Conservation (phyloP, 2,113 vertebrate species). For the Menura novaehollandiae region DNA sequence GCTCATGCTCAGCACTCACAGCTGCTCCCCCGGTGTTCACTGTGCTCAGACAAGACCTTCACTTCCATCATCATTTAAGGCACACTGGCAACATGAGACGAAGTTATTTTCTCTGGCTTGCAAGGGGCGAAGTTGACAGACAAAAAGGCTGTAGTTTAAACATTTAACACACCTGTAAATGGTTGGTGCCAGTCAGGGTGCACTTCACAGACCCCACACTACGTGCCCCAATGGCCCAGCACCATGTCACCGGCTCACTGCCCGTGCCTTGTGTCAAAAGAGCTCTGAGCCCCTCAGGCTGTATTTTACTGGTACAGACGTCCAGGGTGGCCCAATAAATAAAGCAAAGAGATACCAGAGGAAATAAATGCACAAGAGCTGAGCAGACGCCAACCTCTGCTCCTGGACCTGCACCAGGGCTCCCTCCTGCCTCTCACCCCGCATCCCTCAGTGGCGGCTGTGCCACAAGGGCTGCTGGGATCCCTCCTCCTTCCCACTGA, state of each 20-base stretch:
- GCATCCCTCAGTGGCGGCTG: not conserved
- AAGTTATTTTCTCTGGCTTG: not conserved
- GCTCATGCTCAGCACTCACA: not conserved
- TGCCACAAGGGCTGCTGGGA: not conserved
- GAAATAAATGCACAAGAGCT: not conserved
- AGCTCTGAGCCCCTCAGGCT: too few species aligned
- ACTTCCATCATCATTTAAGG: not conserved
- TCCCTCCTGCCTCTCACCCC: not conserved
- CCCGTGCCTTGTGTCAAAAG: not conserved
- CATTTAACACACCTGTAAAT: not conserved
- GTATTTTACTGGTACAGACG: not conserved
- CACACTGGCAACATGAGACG: not conserved
- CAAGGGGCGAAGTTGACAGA: not conserved
- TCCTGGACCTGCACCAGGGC: not conserved
- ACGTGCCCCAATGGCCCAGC: accelerated
- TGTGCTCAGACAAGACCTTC: not conserved
- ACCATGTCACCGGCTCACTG: not conserved
- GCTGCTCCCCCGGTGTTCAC: not conserved
- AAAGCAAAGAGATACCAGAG: not conserved
- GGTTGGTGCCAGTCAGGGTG: too few species aligned
- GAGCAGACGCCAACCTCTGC: not conserved
- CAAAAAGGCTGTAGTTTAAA: not conserved
- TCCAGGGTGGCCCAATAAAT: too few species aligned
- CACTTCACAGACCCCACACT: too few species aligned
- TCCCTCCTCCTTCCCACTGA: not conserved